Conservation (phyloP, 1,140 invertebrate genomes). For the Ctenoplectra terminalis region DNA sequence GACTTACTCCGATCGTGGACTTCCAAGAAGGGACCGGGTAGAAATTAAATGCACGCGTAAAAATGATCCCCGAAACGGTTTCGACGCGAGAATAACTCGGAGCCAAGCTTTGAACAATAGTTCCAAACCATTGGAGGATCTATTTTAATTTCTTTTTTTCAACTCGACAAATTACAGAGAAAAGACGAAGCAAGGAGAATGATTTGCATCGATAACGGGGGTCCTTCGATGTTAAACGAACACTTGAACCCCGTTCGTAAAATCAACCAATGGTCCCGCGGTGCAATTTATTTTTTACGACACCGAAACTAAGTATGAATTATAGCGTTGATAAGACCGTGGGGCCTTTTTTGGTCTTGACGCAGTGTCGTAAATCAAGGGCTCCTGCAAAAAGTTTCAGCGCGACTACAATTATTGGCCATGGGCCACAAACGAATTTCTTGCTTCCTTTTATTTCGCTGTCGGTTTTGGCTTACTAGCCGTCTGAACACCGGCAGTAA, state of each 20-base stretch:
- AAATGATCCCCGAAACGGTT: background rate
- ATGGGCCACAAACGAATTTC: constrained; percentile 28
- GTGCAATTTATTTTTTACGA: constrained; percentile 48
- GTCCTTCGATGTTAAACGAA: background rate
- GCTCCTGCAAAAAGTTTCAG: constrained; percentile 12
- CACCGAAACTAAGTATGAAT: constrained; percentile 34
- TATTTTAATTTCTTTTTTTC: background rate
- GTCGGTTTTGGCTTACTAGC: constrained; percentile 19
- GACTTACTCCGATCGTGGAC: constrained; percentile 7
- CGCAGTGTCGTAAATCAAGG: constrained; percentile 38
- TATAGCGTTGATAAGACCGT: constrained; percentile 16
- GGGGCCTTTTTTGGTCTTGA: background rate
- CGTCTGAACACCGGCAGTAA: constrained; percentile 1
- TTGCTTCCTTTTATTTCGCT: constrained; percentile 13
- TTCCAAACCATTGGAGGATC: background rate
- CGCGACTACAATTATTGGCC: constrained; percentile 25
- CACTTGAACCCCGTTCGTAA: background rate
- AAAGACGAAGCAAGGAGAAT: no score
- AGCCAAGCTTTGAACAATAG: background rate
- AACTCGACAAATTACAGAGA: background rate
- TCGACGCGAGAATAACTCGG: background rate
- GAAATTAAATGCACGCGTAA: constrained; percentile 14
- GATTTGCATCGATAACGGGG: background rate
- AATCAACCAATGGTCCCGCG: background rate
- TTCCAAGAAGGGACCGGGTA: background rate